These are phyloP conservation scores for Hypomecis atomaria DNA, from an alignment of 2,888 invertebrate species.

Conservation along the genomic window DNA sequence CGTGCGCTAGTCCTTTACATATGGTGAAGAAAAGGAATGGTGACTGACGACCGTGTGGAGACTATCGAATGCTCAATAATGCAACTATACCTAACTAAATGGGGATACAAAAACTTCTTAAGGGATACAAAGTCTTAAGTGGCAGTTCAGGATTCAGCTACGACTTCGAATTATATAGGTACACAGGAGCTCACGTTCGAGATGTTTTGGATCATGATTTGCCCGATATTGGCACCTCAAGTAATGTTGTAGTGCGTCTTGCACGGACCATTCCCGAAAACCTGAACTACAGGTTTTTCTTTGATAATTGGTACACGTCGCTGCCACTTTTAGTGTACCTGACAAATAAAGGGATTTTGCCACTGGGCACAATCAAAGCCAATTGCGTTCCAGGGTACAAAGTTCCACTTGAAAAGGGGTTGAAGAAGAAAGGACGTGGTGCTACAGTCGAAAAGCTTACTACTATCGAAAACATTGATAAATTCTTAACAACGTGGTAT, in stretches of 20 bases:
- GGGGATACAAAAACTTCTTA: slow-evolving; percentile 52
- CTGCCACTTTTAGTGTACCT: slow-evolving; percentile 10
- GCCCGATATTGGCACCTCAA: slow-evolving; percentile 8
- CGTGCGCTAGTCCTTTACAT: too few relatives aligned
- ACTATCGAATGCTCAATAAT: too few relatives aligned
- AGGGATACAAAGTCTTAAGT: too few relatives aligned
- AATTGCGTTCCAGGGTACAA: slow-evolving; percentile 16
- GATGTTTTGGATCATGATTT: not conserved
- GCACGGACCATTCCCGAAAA: slow-evolving; percentile 18
- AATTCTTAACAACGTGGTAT: slow-evolving; percentile 24
- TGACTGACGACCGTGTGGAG: too few relatives aligned
- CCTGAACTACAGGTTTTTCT: not conserved
- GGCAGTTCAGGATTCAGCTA: slow-evolving; percentile 52
- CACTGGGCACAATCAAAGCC: slow-evolving; percentile 23
- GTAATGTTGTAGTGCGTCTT: slow-evolving; percentile 22
- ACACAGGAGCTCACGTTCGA: slow-evolving; percentile 10
- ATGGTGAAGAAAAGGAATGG: too few relatives aligned
- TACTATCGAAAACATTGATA: slow-evolving; percentile 13
- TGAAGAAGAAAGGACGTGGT: slow-evolving; percentile 19
- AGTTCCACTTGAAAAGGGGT: slow-evolving; percentile 9
- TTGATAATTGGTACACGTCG: slow-evolving; percentile 12
- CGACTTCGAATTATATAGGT: slow-evolving; percentile 34
- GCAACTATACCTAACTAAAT: too few relatives aligned
- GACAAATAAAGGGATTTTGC: slow-evolving; percentile 19
- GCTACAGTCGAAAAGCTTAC: slow-evolving; percentile 19